Base-by-base conservation (phyloP, 2,888 invertebrate genomes). In the Spisula subtruncata region DNA sequence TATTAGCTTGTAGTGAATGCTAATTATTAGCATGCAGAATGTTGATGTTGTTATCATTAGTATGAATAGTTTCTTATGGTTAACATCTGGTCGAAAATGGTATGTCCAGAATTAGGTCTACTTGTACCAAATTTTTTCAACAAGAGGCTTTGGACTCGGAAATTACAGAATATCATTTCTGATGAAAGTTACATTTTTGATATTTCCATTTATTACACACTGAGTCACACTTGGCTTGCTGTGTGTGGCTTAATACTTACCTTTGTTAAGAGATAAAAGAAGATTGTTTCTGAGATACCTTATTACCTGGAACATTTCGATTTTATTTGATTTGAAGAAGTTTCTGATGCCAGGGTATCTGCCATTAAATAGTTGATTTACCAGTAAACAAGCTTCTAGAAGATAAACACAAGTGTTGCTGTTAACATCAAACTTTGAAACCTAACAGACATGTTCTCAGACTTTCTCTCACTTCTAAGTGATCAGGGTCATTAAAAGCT, bases 401-500 rank as follows among this genome's bases (percentile, higher is more conserved):
- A 25, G 60, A 66, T 66, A 25, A 51, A 66, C 60, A 66, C 25
- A 0, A 66, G 60, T 25, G n/a, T 25, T 25, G 60, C 25, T 66
- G 60, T 25, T 66, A 25, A 66, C 60, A 25, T 66, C 60, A n/a
- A 66, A 66, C 60, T 66, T n/a, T 66, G 60, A 66, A 66, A 4
- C n/a, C 20, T 66, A 25, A 66, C 60, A 66, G 60, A 66, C 60
- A 4, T n/a, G 60, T 66, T 25, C 60, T 25, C 25, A 66, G 20
- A 1, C n/a, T 25, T 75, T 35, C 35, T 75, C 35, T 14, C 32
- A 75, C 75, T 75, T 75, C 75, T 75, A 18, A 75, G 75, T 16
- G 16, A 35, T 75, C 75, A 14, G 75, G n/a, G 75, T 75, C 75
- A 32, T 75, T 75, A 75, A 32, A 75, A 32, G 75, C 75, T 75